phyloP scores from a whole-genome alignment of 2,113 vertebrate species.

The Gasterosteus aculeatus region DNA sequence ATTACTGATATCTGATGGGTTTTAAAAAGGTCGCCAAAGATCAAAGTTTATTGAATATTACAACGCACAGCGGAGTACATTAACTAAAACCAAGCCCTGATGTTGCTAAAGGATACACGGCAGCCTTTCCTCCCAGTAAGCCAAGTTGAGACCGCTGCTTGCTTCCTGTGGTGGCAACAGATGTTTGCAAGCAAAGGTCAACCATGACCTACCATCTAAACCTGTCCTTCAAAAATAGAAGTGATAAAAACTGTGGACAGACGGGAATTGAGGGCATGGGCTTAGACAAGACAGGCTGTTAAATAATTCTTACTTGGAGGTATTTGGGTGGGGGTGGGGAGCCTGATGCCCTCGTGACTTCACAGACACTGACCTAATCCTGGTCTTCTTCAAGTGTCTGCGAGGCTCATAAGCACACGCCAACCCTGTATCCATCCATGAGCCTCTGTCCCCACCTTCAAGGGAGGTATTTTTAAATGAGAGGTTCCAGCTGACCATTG shows the following conservation, averaged over 20 bases:
- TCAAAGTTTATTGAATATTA: constrained; percentile 12
- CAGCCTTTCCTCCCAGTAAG: neutral
- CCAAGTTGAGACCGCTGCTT: neutral
- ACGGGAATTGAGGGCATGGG: constrained; percentile 74
- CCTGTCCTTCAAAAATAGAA: constrained; percentile 60
- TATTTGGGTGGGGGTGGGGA: constrained; percentile 51
- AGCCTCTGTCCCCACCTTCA: neutral
- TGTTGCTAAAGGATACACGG: neutral
- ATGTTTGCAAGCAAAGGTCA: constrained; percentile 64
- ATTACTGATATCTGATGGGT: constrained; percentile 15
- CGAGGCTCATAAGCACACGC: constrained; percentile 13
- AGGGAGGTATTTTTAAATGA: neutral
- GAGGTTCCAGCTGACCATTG: neutral
- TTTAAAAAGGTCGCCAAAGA: constrained; percentile 26
- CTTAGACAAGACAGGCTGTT: constrained; percentile 66
- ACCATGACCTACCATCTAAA: constrained; percentile 51
- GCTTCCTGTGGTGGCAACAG: constrained; percentile 48
- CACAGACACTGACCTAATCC: constrained; percentile 57
- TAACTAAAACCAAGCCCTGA: neutral
- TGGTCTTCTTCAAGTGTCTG: constrained; percentile 44
- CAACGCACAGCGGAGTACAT: neutral
- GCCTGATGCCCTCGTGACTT: constrained; percentile 41
- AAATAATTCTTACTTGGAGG: constrained; percentile 68
- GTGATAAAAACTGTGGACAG: constrained; percentile 67
- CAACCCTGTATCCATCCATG: neutral